Evolutionary conservation across 2,888 invertebrate species (phyloP).

Genomic region (Tinea pellionella): DNA sequence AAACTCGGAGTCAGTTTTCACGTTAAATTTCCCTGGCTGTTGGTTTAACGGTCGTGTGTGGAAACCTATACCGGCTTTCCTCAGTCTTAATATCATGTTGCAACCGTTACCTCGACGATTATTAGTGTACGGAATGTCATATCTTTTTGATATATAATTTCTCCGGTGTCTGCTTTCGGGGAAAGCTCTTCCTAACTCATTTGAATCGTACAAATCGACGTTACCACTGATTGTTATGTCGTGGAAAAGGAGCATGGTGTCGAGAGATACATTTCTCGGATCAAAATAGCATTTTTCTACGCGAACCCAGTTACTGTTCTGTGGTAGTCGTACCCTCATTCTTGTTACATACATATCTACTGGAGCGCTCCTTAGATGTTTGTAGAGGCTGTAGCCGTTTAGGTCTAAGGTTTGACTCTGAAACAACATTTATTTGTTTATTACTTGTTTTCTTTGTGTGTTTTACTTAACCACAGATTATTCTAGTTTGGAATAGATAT

Average conservation of each 20-base stretch:
- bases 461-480: too few relatives aligned
- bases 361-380: conserved; percentile 72
- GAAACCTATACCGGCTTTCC: conserved; percentile 84
- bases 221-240: conserved; percentile 84
- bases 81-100: conserved; percentile 80
- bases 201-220: conserved; percentile 70
- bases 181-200: conserved; percentile 44
- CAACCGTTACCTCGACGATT: conserved; percentile 67
- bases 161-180: conserved; percentile 32
- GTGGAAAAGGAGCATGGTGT: conserved; percentile 81
- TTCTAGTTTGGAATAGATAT: too few relatives aligned
- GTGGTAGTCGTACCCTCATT: conserved; percentile 76
- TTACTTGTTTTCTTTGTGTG: too few relatives aligned
- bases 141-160: conserved; percentile 46
- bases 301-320: conserved; percentile 75
- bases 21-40: conserved; percentile 76
- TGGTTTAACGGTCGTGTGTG: conserved; percentile 77
- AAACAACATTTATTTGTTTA: too few relatives aligned
- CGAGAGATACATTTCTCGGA: conserved; percentile 78
- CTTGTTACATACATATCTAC: conserved; percentile 78
- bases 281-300: conserved; percentile 83
- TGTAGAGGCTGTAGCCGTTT: conserved; percentile 74
- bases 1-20: conserved; percentile 85
- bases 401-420: conserved; percentile 68
- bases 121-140: conserved; percentile 36